Evolutionary conservation across 2,797 vertebrate genomes (phyloP).

Genomic region (Myoxocephalus aenaeus): DNA sequence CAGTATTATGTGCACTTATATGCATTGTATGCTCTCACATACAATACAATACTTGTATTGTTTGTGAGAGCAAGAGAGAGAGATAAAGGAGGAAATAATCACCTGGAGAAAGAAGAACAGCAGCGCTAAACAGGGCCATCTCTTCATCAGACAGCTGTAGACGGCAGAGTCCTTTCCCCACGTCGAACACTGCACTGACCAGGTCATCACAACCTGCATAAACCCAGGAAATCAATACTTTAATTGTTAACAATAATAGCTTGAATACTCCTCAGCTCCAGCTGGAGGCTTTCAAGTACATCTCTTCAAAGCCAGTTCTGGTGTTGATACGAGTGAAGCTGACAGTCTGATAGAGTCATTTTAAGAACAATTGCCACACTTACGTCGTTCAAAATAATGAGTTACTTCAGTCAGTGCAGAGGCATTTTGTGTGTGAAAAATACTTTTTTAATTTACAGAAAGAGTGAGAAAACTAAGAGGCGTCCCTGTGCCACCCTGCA

Average conservation of each 20-base stretch:
- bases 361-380: background rate
- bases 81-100: constrained; percentile 38
- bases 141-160: constrained; percentile 92
- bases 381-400: constrained; percentile 6
- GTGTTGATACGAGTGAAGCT: constrained; percentile 1
- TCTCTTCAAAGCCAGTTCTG: background rate
- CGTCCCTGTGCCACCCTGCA: background rate
- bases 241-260: background rate
- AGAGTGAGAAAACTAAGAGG: background rate
- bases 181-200: constrained; percentile 88
- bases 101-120: constrained; percentile 91
- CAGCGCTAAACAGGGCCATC: constrained; percentile 90
- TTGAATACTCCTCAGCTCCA: background rate
- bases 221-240: constrained; percentile 30
- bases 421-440: background rate
- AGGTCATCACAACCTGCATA: constrained; percentile 92
- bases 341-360: background rate
- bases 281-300: constrained; percentile 4
- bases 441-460: background rate
- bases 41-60: background rate
- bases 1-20: background rate
- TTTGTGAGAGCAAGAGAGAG: background rate
- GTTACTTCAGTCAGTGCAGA: background rate
- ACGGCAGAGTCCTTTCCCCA: constrained; percentile 89
- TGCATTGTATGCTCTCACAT: background rate